phyloP scores from a whole-genome alignment of 1,140 invertebrate species.

The Bombus picipes region DNA sequence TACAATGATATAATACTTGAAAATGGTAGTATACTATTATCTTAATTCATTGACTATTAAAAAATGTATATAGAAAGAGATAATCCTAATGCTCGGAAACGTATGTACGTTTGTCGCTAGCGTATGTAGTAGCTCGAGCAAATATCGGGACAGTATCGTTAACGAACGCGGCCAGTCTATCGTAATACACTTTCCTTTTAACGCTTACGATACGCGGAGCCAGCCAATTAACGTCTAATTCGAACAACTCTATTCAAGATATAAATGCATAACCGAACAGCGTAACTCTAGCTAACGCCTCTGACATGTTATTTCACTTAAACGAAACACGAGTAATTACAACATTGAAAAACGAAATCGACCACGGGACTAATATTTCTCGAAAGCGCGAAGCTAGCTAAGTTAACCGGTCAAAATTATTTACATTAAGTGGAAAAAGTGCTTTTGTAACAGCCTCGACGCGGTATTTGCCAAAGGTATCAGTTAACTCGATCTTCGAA shows the following conservation, averaged over 20 bases:
- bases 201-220: background rate
- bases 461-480: too few species aligned
- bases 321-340: background rate
- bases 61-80: too few species aligned
- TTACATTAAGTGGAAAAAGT: background rate
- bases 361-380: background rate
- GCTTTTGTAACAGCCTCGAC: too few species aligned
- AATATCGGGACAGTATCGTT: conserved; percentile 4
- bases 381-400: background rate
- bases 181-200: background rate
- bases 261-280: conserved; percentile 26
- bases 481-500: too few species aligned
- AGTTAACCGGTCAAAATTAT: background rate
- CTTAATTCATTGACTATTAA: too few species aligned
- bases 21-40: too few species aligned
- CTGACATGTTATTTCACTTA: background rate
- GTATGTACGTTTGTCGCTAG: background rate
- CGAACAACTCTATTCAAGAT: conserved; percentile 2
- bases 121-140: background rate
- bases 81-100: too few species aligned
- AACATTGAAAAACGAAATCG: background rate
- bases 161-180: conserved; percentile 7
- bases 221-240: conserved; percentile 30
- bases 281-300: background rate
- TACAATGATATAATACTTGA: too few species aligned